A percentile compares a stretch with the other conserved stretches of the same genome.
These are phyloP conservation scores for Epistrophe eligans DNA, from an alignment of 2,888 invertebrate genomes.

Conservation along the genomic window DNA sequence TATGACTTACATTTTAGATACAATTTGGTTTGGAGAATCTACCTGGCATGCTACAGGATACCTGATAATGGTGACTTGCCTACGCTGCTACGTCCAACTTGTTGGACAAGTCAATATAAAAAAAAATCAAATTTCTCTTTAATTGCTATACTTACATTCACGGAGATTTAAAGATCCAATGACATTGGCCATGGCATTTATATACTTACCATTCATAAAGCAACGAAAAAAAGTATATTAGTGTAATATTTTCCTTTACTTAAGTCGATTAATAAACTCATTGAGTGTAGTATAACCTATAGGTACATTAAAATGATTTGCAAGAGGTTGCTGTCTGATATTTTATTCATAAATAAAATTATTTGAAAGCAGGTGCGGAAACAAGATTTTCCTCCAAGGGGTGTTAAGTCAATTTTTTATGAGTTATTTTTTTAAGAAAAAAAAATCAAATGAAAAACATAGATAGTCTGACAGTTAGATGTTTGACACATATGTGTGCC, in stretches of 20 bases:
- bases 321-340: neutral
- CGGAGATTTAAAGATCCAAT: constrained; percentile 30
- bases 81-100: constrained; percentile 1
- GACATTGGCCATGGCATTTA: constrained; percentile 12
- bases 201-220: neutral
- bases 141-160: neutral
- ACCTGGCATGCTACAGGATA: constrained; percentile 10
- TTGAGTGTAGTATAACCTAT: neutral
- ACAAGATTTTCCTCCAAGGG: neutral
- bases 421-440: too few relatives aligned
- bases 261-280: constrained; percentile 6
- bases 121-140: constrained; percentile 45
- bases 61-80: neutral
- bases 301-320: constrained; percentile 16
- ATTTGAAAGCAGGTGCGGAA: neutral
- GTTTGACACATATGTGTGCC: too few relatives aligned
- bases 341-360: neutral
- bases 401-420: too few relatives aligned
- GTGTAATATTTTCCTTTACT: neutral
- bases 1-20: neutral
- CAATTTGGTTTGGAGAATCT: neutral
- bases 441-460: too few relatives aligned
- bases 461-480: too few relatives aligned
- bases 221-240: neutral
- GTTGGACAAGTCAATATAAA: neutral